phyloP scores from a whole-genome alignment of 2,888 invertebrate species.

The Pyrochroa serraticornis region DNA sequence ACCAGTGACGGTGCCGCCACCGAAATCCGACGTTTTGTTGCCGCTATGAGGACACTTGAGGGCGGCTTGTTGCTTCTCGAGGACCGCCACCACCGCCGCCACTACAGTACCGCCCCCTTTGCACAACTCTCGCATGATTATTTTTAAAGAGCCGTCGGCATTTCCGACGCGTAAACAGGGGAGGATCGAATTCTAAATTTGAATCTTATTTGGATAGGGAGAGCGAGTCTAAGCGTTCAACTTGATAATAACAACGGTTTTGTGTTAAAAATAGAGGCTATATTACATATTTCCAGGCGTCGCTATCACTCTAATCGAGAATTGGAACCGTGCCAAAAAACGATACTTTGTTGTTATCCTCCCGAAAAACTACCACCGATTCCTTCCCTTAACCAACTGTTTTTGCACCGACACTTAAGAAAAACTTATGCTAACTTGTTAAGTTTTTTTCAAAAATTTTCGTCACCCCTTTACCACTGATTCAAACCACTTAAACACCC shows the following conservation, averaged over 20 bases:
- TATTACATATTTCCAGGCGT: too few species aligned
- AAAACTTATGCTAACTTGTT: too few species aligned
- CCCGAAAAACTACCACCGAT: too few species aligned
- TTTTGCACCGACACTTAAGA: too few species aligned
- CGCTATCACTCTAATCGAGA: too few species aligned
- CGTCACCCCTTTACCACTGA: neutral
- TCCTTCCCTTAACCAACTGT: too few species aligned
- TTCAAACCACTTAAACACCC: constrained; percentile 2
- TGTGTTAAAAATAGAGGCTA: too few species aligned
- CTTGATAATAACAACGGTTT: too few species aligned
- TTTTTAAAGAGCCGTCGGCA: constrained; percentile 18
- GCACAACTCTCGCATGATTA: constrained; percentile 42
- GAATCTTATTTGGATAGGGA: neutral
- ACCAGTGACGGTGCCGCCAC: constrained; percentile 26
- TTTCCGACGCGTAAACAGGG: neutral
- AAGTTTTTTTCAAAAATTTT: neutral
- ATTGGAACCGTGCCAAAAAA: too few species aligned
- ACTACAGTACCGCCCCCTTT: constrained; percentile 62
- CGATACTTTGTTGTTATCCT: too few species aligned
- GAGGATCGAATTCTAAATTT: neutral
- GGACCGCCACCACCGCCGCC: constrained; percentile 63
- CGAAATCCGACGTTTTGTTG: neutral
- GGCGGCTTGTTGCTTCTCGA: constrained; percentile 52
- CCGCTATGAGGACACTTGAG: too few species aligned
- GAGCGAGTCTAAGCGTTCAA: too few species aligned